These are phyloP conservation scores for Lepetodrilus schrolli DNA, from an alignment of 2,888 invertebrate genomes.

Conservation along the genomic window DNA sequence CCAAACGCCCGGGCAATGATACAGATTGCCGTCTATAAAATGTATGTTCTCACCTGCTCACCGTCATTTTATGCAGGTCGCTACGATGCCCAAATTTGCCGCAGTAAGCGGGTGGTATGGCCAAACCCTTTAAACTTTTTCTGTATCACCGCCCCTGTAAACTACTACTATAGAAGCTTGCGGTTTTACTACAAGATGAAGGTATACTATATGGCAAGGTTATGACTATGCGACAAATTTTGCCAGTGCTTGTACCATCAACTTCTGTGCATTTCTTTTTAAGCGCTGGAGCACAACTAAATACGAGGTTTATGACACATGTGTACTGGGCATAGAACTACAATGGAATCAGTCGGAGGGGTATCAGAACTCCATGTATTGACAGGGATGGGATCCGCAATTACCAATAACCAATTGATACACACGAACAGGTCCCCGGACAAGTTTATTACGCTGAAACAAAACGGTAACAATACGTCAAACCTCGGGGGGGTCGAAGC, in stretches of 20 bases:
- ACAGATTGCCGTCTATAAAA: background rate
- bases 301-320: slow-evolving; percentile 1
- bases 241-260: background rate
- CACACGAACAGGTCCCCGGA: background rate
- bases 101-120: background rate
- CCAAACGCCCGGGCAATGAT: background rate
- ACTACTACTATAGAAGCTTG: background rate
- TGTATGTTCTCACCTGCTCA: background rate
- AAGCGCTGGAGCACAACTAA: background rate
- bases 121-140: background rate
- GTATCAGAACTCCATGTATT: background rate
- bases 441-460: slow-evolving; percentile 5
- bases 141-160: background rate
- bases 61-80: background rate
- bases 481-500: too few relatives aligned
- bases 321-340: background rate
- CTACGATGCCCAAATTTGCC: background rate
- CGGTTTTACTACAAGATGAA: background rate
- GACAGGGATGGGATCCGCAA: background rate
- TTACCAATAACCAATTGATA: background rate
- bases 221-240: slow-evolving; percentile 16
- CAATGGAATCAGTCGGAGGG: background rate
- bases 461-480: background rate
- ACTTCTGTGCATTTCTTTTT: background rate
- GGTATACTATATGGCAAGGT: background rate